A percentile compares a stretch with the other conserved stretches of the same genome.
Conservation (phyloP, 2,888 invertebrate genomes). For the Volucella zonaria region DNA sequence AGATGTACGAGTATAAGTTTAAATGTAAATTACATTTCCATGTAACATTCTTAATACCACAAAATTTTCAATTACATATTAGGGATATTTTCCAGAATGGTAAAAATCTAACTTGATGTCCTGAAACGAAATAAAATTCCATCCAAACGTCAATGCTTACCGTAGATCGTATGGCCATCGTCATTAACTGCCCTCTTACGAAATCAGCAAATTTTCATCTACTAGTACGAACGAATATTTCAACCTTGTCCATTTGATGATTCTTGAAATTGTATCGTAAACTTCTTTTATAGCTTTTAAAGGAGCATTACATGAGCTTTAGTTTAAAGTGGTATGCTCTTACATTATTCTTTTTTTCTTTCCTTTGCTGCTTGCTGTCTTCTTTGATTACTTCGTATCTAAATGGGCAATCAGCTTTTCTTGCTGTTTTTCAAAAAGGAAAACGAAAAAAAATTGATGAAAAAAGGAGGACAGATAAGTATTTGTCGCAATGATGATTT, state of each 20-base stretch:
- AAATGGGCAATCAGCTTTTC: constrained; percentile 66
- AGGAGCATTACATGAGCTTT: constrained; percentile 67
- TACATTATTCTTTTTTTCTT: constrained; percentile 22
- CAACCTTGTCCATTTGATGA: constrained; percentile 66
- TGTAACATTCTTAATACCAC: no score
- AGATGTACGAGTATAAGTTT: no score
- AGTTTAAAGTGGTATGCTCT: constrained; percentile 67
- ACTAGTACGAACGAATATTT: constrained; percentile 45
- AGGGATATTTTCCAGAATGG: no score
- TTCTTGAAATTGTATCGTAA: constrained; percentile 68
- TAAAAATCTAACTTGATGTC: neutral
- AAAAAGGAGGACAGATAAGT: constrained; percentile 65
- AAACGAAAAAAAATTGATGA: no score
- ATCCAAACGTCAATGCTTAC: neutral
- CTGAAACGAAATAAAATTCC: constrained; percentile 5
- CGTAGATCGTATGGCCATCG: neutral
- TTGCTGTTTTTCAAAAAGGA: constrained; percentile 20
- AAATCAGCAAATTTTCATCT: constrained; percentile 49
- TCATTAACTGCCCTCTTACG: constrained; percentile 27
- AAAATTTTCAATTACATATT: no score
- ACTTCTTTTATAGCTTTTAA: constrained; percentile 68
- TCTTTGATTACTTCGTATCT: constrained; percentile 72
- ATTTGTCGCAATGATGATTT: constrained; percentile 72
- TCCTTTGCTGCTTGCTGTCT: constrained; percentile 18
- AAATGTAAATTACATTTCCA: no score